A percentile compares a stretch with the other conserved stretches of the same genome.
Evolutionary conservation across 1,140 invertebrate genomes (phyloP).

Genomic region (Lepidurus apus): DNA sequence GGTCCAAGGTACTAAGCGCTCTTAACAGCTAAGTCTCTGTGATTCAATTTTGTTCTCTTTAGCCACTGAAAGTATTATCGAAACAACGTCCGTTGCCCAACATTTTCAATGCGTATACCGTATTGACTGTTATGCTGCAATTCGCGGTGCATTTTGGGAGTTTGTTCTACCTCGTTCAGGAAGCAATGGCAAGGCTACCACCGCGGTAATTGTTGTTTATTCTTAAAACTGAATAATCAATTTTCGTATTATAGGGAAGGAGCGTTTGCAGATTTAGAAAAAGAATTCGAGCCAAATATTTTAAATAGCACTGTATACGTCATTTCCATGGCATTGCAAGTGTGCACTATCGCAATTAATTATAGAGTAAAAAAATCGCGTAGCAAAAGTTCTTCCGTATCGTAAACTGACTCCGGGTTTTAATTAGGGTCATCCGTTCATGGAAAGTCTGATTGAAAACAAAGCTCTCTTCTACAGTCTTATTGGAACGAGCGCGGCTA

Average conservation of each 20-base stretch:
- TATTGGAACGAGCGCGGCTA: constrained; percentile 61
- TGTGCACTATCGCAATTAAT: constrained; percentile 97
- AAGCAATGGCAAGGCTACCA: constrained; percentile 53
- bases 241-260: constrained; percentile 25
- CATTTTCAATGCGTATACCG: constrained; percentile 97
- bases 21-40: background rate
- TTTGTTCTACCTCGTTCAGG: constrained; percentile 80
- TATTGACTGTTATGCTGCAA: constrained; percentile 89
- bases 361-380: constrained; percentile 74
- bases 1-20: constrained; percentile 75
- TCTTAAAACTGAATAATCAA: background rate
- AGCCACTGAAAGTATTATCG: constrained; percentile 89
- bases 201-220: constrained; percentile 40
- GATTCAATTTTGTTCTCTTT: constrained; percentile 44
- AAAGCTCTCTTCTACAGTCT: constrained; percentile 87
- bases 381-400: background rate
- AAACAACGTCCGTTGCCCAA: constrained; percentile 93
- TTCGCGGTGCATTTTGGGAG: constrained; percentile 92
- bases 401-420: constrained; percentile 27
- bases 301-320: constrained; percentile 98
- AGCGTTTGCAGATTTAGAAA: constrained; percentile 61
- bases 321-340: constrained; percentile 93
- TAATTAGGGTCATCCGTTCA: constrained; percentile 89
- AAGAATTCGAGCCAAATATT: constrained; percentile 85
- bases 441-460: constrained; percentile 92